A percentile compares a stretch with the other conserved stretches of the same genome.
These are phyloP conservation scores for Caenorhabditis sp. DNA, from an alignment of 2,888 invertebrate genomes.

Conservation along the genomic window DNA sequence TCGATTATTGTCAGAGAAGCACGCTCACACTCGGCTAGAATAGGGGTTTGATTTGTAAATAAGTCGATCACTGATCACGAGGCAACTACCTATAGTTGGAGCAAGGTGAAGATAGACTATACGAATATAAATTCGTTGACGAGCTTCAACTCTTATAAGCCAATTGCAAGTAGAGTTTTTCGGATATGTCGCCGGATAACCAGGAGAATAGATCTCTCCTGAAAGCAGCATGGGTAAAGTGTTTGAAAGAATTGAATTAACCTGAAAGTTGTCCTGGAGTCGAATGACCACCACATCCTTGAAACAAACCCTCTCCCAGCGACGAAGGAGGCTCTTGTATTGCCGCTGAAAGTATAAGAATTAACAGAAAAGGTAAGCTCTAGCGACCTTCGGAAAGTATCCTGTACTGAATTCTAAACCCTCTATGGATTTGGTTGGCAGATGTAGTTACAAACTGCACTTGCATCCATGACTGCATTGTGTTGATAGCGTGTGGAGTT, in stretches of 20 bases:
- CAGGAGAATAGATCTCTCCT: conserved; percentile 80
- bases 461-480: conserved; percentile 67
- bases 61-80: neutral
- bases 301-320: conserved; percentile 35
- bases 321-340: conserved; percentile 57
- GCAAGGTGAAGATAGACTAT: conserved; percentile 80
- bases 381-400: conserved; percentile 76
- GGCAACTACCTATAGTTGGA: conserved; percentile 65
- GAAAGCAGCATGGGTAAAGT: neutral
- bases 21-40: conserved; percentile 79
- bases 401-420: conserved; percentile 67
- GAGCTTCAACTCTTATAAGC: conserved; percentile 80
- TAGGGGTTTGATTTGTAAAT: conserved; percentile 1
- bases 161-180: conserved; percentile 80
- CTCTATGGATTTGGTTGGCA: conserved; percentile 36
- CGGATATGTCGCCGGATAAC: conserved; percentile 80
- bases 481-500: conserved; percentile 62
- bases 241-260: neutral
- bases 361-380: neutral
- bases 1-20: conserved; percentile 80
- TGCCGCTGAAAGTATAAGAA: too few relatives aligned
- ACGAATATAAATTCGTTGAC: conserved; percentile 80
- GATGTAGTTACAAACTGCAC: conserved; percentile 60
- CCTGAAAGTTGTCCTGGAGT: conserved; percentile 56
- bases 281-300: conserved; percentile 60